These are phyloP conservation scores for Polyergus mexicanus DNA, from an alignment of 1,140 invertebrate genomes.

Conservation along the genomic window DNA sequence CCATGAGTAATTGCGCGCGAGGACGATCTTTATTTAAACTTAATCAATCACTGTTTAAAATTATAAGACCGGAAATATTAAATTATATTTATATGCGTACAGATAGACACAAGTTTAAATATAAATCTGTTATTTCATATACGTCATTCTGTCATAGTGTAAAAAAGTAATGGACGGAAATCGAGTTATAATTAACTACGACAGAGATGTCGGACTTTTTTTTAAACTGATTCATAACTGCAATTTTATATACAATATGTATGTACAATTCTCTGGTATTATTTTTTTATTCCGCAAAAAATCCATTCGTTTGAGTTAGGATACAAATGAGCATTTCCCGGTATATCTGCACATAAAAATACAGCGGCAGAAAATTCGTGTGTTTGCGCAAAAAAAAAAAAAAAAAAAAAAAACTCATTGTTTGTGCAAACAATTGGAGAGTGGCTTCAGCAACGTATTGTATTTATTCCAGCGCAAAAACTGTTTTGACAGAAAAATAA, in stretches of 20 bases:
- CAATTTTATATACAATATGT: not conserved
- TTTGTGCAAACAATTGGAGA: slow-evolving; percentile 37
- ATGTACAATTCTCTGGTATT: not conserved
- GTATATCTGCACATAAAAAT: slow-evolving; percentile 29
- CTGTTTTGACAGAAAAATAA: slow-evolving; percentile 9
- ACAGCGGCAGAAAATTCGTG: not conserved
- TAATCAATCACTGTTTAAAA: not conserved
- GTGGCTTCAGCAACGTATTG: not conserved
- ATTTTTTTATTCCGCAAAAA: not conserved
- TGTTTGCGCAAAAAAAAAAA: slow-evolving; percentile 11
- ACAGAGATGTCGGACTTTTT: not conserved
- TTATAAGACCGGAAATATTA: not conserved
- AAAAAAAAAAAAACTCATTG: slow-evolving; percentile 11
- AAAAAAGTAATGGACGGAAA: slow-evolving; percentile 24
- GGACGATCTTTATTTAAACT: not conserved
- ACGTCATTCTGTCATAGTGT: not conserved
- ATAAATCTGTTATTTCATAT: not conserved
- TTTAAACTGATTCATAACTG: slow-evolving; percentile 28
- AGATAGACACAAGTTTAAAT: not conserved
- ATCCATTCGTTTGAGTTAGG: slow-evolving; percentile 19
- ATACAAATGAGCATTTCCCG: slow-evolving; percentile 12
- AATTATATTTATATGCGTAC: too few species aligned
- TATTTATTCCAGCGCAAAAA: slow-evolving; percentile 18
- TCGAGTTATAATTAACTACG: not conserved
- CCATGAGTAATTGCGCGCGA: not conserved